Conservation (phyloP, 2,113 vertebrate genomes). For the Hydrochoerus hydrochaeris region DNA sequence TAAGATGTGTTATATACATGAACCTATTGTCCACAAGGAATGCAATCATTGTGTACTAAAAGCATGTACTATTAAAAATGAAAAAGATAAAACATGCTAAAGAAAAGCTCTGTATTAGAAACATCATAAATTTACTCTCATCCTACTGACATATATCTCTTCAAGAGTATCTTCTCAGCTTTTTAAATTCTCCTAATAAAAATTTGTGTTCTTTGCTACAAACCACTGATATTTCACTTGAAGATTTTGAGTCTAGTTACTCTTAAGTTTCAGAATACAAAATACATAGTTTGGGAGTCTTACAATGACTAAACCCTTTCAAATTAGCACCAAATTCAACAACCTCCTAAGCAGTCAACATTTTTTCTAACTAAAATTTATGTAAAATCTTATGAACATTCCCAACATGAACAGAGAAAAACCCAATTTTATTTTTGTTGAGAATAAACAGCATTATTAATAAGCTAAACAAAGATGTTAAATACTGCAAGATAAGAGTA, state of each 20-base stretch:
- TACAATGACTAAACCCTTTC: neutral
- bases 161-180: neutral
- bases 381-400: neutral
- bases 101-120: too few species aligned
- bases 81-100: too few species aligned
- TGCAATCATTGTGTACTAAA: too few species aligned
- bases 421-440: neutral
- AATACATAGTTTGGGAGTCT: neutral
- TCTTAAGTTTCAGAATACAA: neutral
- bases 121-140: neutral
- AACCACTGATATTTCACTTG: neutral
- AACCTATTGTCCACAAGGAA: too few species aligned
- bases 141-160: neutral
- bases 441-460: neutral
- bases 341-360: neutral
- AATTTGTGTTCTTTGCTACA: neutral
- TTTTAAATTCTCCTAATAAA: conserved; percentile 11
- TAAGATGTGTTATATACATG: too few species aligned
- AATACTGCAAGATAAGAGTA: neutral
- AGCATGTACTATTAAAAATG: too few species aligned
- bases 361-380: neutral
- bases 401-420: neutral
- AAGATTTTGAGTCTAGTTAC: neutral
- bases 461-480: neutral
- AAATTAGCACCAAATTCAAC: neutral